Percentiles rank a stretch among this genome's conserved stretches.
Evolutionary conservation across 2,113 vertebrate species (phyloP).

Genomic region (Peromyscus polionotus): DNA sequence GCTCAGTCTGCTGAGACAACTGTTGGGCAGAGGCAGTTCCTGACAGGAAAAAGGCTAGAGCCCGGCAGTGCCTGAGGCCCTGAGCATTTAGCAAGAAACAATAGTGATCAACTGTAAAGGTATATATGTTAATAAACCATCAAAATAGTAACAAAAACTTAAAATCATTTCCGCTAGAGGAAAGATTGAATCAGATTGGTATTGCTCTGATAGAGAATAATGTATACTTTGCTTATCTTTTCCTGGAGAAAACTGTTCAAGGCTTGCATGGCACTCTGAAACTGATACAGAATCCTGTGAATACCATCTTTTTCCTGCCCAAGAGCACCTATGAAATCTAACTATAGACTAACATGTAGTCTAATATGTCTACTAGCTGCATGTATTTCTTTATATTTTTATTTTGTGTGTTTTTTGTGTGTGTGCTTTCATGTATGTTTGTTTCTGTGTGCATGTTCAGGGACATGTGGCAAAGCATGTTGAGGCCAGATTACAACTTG

Average conservation of each 20-base stretch:
- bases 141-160: background rate
- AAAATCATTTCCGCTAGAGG: background rate
- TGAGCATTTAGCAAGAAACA: background rate
- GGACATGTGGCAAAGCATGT: background rate
- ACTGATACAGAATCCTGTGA: no score
- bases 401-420: background rate
- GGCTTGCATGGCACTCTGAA: background rate
- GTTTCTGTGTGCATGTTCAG: background rate
- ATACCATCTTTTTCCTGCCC: background rate
- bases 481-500: background rate
- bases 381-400: background rate
- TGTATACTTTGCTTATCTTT: background rate
- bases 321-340: background rate
- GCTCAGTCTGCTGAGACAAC: background rate
- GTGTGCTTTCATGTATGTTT: background rate
- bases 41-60: background rate
- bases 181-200: background rate
- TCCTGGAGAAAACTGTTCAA: background rate
- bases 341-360: background rate
- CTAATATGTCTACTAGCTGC: background rate
- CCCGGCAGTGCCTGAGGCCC: background rate
- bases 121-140: background rate
- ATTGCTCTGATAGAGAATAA: background rate
- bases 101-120: background rate
- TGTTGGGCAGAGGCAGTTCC: no score